Conservation (phyloP, 2,797 vertebrate genomes). For the Darevskia nairensis region DNA sequence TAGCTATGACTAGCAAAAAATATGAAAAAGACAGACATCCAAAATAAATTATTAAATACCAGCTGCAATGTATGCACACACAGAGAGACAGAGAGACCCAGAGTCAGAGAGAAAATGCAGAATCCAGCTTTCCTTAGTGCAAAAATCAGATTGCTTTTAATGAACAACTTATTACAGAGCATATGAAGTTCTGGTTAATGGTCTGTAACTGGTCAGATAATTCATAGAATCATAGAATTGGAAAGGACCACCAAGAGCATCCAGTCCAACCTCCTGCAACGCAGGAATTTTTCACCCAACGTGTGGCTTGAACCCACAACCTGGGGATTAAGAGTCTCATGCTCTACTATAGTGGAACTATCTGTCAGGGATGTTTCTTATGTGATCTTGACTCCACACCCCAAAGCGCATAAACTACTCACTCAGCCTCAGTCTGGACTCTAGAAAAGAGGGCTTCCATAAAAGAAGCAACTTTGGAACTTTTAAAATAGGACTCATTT, state of each 20-base stretch:
- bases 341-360: no score
- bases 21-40: background rate
- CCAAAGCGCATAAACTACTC: background rate
- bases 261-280: no score
- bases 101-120: background rate
- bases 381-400: background rate
- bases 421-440: conserved; percentile 27
- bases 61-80: background rate
- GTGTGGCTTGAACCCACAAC: no score
- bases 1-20: no score
- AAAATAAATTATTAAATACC: background rate
- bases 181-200: background rate
- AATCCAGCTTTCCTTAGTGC: background rate
- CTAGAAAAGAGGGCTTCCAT: background rate
- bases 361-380: background rate
- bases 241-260: no score
- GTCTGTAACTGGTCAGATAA: background rate
- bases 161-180: background rate
- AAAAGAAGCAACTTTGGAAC: conserved; percentile 17
- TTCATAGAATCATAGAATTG: no score
- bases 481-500: conserved; percentile 39
- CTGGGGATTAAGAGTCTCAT: no score
- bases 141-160: background rate
- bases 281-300: no score
- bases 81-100: no score